A percentile compares a stretch with the other conserved stretches of the same genome.
Evolutionary conservation across 1,140 invertebrate genomes (phyloP).

Genomic region (Rhopalosiphum maidis): DNA sequence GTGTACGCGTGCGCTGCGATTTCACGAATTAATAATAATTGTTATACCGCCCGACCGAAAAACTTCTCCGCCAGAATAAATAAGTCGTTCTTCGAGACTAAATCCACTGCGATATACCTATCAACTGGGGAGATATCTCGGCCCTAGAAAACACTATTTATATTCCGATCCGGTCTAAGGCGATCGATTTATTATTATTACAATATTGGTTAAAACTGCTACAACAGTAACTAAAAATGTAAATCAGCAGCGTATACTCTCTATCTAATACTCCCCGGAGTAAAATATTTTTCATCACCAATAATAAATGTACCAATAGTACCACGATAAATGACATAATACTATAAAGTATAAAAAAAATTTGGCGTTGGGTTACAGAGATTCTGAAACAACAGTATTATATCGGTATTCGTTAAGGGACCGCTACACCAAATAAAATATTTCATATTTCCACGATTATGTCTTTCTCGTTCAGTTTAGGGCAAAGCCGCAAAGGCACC

Average conservation of each 20-base stretch:
- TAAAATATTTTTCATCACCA: neutral
- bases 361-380: neutral
- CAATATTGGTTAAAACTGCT: neutral
- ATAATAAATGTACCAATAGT: neutral
- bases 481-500: too few species aligned
- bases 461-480: too few species aligned
- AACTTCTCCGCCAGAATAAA: neutral
- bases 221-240: neutral
- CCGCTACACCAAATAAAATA: too few species aligned
- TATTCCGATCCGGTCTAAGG: too few species aligned
- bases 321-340: neutral
- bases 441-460: too few species aligned
- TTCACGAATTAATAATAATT: constrained; percentile 4
- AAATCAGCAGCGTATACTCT: neutral
- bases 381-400: neutral
- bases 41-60: neutral
- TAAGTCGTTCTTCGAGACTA: neutral
- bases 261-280: neutral
- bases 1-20: neutral
- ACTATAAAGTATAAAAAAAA: neutral
- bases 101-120: too few species aligned
- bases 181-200: neutral
- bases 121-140: too few species aligned
- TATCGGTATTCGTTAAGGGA: neutral
- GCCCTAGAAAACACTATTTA: too few species aligned